Evolutionary conservation across 2,888 invertebrate species (phyloP).

Genomic region (Aleiodes alternator): DNA sequence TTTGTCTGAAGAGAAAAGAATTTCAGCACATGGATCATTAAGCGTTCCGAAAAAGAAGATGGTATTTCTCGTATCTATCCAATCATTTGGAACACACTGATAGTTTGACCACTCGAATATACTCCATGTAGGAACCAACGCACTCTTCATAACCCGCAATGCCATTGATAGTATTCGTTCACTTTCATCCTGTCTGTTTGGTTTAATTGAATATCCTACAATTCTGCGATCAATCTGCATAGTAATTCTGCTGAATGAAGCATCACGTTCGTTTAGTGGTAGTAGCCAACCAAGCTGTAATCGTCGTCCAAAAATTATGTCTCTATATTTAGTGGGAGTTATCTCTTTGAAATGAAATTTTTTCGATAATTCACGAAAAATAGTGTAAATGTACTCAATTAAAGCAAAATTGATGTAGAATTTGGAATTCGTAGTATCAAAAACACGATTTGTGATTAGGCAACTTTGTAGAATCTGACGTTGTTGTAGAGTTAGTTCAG

Average conservation of each 20-base stretch:
- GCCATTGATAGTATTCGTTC: neutral
- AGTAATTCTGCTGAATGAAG: neutral
- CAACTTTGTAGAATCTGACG: slow-evolving; percentile 4
- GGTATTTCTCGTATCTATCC: neutral
- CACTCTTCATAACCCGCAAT: slow-evolving; percentile 11
- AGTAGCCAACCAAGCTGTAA: slow-evolving; percentile 5
- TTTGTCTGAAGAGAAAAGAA: too few relatives aligned
- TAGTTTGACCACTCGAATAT: neutral
- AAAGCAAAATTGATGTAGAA: neutral
- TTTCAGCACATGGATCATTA: too few relatives aligned
- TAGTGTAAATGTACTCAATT: neutral
- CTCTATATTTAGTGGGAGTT: neutral
- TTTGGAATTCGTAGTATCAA: neutral
- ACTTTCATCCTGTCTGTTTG: neutral
- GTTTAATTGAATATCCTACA: neutral
- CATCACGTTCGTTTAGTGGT: neutral
- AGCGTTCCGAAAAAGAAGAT: too few relatives aligned
- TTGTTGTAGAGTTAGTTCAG: neutral
- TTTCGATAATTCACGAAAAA: neutral
- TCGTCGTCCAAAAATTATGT: neutral
- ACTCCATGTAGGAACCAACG: neutral
- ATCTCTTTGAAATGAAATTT: neutral
- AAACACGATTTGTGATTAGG: neutral
- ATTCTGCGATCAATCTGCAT: neutral
- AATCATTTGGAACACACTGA: neutral